Base-by-base conservation (phyloP, 1,140 invertebrate species). In the Rhagoletis zephyria region DNA sequence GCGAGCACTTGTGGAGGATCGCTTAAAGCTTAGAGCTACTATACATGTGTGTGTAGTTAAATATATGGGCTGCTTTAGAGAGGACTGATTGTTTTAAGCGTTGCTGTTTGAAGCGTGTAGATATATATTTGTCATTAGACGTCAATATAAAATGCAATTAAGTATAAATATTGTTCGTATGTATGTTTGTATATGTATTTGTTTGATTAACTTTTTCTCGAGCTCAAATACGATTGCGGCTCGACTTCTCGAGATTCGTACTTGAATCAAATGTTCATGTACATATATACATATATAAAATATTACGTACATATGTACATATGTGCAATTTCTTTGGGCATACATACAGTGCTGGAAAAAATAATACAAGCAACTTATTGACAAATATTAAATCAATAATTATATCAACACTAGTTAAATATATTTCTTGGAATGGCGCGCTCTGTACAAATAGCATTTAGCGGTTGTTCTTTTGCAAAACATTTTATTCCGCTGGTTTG, bases 201-300 rank as follows among this genome's bases (percentile, higher is more conserved):
- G 65, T 67, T 3, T 7, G 67, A 12, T 74, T 45, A 74, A 40
- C 67, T 74, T 74, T 67, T 74, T 74, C 67, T 74, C 42, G 12
- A 14, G 67, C 67, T 45, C 67, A 74, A 74, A 16, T 42, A 74
- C 67, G 2, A 74, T 74, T 45, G 67, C 42, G 12, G 14, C 67
- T 48, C 14, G 67, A 48, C 42, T 74, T 48, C 42, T 48, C 67
- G 10, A 74, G 45, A 74, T 45, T 74, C 67, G 45, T 74, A 74
- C 67, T 74, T 14, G 42, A 42, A 74, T 74, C 42, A 48, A 74
- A 45, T 74, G 67, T 48, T 70, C 5, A 5, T 6, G 67, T 42
- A 45, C 40, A 12, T 74, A 45, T 48, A 74, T 12, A 42, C 40
- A 12, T 74, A 45, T 48, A 74, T 12, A 42, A 45, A 74, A 16